Base-by-base conservation (phyloP, 2,888 invertebrate species). In the Cylindroiulus punctatus region DNA sequence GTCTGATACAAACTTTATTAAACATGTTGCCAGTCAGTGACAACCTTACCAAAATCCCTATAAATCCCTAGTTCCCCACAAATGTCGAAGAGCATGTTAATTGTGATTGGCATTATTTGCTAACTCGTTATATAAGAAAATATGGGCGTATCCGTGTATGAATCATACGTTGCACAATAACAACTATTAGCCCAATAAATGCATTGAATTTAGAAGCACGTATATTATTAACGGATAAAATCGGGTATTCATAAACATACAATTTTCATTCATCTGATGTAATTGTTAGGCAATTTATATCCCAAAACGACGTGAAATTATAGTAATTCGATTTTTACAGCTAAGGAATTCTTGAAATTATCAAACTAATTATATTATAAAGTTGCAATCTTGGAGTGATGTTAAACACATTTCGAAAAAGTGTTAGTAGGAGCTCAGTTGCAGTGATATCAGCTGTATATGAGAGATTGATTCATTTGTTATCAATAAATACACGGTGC, bases 191-290 rank as follows among this genome's bases (percentile, higher is more conserved):
- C 12, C 26, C 65, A 65, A 22, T 0, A 65, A 12, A 65, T 65
- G 65, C 22, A 65, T 26, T 65, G 65, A 65, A 65, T 65, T 26
- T 8, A 65, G 7, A 65, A 22, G 65, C 65, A 10, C 22, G 65
- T 65, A n/a, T 65, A 65, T 65, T 65, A 65, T 65, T 65, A 65
- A 65, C 22, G 65, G 22, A 22, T 26, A 65, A 36, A 57, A 65
- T 65, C 65, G 12, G 65, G 65, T 26, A 65, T 65, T 65, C 65
- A 65, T n/a, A 65, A 65, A 65, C 65, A 22, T 26, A 65, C 65
- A 65, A 65, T 65, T 65, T 65, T 10, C 26, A 65, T 65, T 65
- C 26, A 65, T 26, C 26, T 65, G 22, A 65, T 65, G 26, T 65
- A 65, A 65, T 26, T 65, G 65, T 26, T 47, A 17, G 47, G 47